Percentiles rank a stretch among this genome's conserved stretches.
phyloP scores from a whole-genome alignment of 2,797 vertebrate genomes.

The Thunnus albacares region DNA sequence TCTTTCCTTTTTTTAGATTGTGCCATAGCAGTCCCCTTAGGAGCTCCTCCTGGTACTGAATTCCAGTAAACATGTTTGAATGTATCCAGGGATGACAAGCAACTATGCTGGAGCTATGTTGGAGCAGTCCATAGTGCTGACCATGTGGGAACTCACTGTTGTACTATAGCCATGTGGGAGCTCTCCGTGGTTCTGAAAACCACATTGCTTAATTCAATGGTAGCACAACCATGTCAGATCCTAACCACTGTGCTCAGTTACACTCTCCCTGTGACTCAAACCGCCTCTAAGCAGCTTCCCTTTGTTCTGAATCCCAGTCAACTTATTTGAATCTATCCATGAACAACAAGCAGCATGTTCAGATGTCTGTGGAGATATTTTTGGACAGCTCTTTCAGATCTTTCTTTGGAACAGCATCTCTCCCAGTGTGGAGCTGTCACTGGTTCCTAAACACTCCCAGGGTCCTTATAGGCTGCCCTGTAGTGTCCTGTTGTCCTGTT shows the following conservation, averaged over 20 bases:
- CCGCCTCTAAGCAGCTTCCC: not conserved
- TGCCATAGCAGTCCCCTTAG: too few species aligned
- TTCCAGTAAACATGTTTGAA: too few species aligned
- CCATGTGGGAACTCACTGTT: too few species aligned
- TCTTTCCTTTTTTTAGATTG: too few species aligned
- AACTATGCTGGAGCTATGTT: not conserved
- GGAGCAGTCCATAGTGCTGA: not conserved
- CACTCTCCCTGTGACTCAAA: not conserved
- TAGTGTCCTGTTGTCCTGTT: not conserved
- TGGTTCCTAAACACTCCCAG: not conserved
- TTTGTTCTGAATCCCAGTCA: not conserved
- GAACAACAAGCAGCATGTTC: not conserved
- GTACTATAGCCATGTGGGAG: not conserved
- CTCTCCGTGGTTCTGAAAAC: too few species aligned
- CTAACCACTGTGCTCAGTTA: not conserved
- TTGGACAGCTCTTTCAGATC: conserved; percentile 4
- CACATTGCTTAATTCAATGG: too few species aligned
- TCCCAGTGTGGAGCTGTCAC: conserved; percentile 35
- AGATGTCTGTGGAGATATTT: conserved; percentile 21
- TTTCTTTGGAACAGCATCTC: conserved; percentile 37
- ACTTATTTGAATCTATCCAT: not conserved
- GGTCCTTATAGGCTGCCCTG: not conserved
- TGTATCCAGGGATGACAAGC: too few species aligned
- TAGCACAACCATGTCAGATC: not conserved
- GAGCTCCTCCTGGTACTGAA: too few species aligned